These are phyloP conservation scores for Aphelocoma coerulescens DNA, from an alignment of 2,113 vertebrate species.

Conservation along the genomic window DNA sequence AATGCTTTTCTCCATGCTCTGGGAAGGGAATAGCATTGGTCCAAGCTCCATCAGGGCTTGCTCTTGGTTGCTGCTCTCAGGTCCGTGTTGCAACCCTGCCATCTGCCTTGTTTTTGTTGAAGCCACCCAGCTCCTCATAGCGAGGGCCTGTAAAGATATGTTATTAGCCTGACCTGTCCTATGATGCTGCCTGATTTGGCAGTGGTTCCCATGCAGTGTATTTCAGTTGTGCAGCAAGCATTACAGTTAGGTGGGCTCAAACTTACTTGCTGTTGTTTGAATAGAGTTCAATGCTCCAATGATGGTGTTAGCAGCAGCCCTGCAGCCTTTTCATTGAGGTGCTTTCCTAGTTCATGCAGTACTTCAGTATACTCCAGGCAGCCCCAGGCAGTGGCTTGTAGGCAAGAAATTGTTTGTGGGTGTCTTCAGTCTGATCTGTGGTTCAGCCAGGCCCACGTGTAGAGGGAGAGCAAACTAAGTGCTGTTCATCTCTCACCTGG, in stretches of 20 bases:
- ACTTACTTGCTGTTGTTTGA: background rate
- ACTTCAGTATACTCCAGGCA: background rate
- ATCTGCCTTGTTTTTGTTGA: background rate
- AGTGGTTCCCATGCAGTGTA: background rate
- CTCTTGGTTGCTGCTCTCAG: background rate
- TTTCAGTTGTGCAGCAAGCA: background rate
- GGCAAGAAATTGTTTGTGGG: background rate
- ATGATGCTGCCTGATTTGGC: background rate
- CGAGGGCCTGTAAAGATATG: fast-evolving
- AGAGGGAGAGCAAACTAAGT: background rate
- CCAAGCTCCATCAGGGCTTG: background rate
- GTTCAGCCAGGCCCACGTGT: background rate
- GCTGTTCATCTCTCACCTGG: background rate
- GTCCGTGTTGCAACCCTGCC: background rate
- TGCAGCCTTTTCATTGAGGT: background rate
- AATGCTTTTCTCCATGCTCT: background rate
- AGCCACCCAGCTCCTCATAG: background rate
- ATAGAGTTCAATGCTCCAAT: background rate
- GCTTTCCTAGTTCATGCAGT: background rate
- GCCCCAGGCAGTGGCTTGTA: background rate
- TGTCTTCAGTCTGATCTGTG: background rate
- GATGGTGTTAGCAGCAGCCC: background rate
- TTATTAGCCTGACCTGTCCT: background rate
- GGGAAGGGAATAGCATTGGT: background rate
- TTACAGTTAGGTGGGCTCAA: background rate